phyloP scores from a whole-genome alignment of 1,140 invertebrate species.

The Copidosoma floridanum region DNA sequence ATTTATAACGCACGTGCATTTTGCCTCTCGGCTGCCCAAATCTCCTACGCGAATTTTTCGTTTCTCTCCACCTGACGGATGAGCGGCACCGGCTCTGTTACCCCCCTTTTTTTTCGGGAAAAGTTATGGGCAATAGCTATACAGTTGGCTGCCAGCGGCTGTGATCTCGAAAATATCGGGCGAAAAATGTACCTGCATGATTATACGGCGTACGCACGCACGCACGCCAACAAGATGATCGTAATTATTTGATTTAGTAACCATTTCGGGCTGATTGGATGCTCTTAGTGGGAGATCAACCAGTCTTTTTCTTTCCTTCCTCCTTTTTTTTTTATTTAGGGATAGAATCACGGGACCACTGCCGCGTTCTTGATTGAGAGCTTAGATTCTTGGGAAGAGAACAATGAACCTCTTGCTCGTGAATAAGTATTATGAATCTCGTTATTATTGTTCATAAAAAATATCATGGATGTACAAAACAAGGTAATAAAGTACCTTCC shows the following conservation, averaged over 20 bases:
- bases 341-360: no score
- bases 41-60: neutral
- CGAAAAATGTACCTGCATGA: neutral
- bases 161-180: neutral
- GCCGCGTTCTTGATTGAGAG: no score
- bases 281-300: neutral
- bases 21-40: neutral
- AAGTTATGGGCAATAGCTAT: slow-evolving; percentile 12
- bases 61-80: no score
- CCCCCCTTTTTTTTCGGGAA: neutral
- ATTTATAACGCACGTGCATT: neutral
- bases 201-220: neutral
- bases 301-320: neutral
- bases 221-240: neutral
- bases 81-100: neutral
- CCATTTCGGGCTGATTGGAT: slow-evolving; percentile 13
- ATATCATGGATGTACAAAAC: no score
- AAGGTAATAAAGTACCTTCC: no score
- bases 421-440: no score
- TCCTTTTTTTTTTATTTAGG: no score
- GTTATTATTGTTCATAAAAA: no score
- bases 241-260: slow-evolving; percentile 14
- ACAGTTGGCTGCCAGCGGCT: neutral
- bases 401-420: no score
- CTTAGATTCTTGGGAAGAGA: no score